Evolutionary conservation across 1,140 invertebrate species (phyloP), one percentile per base, ranked within the genome.

Genomic region (Drosophila nikananu): DNA sequence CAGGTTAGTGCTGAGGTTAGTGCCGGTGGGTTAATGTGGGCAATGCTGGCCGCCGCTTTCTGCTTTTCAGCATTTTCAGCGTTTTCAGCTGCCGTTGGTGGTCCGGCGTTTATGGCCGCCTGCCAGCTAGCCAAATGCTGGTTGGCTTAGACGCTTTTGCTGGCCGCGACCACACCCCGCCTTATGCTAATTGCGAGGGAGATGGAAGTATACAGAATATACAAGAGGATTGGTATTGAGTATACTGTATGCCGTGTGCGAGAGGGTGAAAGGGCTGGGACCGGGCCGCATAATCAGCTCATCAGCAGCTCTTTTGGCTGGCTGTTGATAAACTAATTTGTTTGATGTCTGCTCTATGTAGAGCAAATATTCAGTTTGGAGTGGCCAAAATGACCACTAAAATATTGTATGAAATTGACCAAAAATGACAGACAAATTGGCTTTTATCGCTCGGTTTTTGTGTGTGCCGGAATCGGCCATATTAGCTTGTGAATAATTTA

Each of bases 361-460:
- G 65, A 80, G 77, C 79, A 86, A 65, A 79, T 71, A 62, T 78
- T 77, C 78, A 67, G 59, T 32, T 58, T 21, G 21, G 57, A 64
- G 49, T 70, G 84, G 72, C 77, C 77, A 87, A 87, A 78, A 80
- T 68, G 84, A 81, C 78, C 86, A 90, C 81, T 79, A 84, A 89
- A 87, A 87, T 89, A 89, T 90, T 89, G 84, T 84, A 79, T 84
- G 77, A 89, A 90, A 90, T 89, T 89, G 86, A 86, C 86, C 81
- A 90, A 90, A 90, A 90, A 86, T 90, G 86, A 90, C 86, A 90
- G 86, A 90, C 86, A 90, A 90, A 90, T 90, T 90, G 86, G 81
- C 86, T 80, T 90, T 90, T 90, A 90, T 90, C 86, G 86, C 68
- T 66, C 35, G 62, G 37, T 51, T 80, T 66, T 55, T 55, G 52